Evolutionary conservation across 2,888 invertebrate species (phyloP), one percentile per base, ranked within the genome.

Genomic region (Acleris literana): DNA sequence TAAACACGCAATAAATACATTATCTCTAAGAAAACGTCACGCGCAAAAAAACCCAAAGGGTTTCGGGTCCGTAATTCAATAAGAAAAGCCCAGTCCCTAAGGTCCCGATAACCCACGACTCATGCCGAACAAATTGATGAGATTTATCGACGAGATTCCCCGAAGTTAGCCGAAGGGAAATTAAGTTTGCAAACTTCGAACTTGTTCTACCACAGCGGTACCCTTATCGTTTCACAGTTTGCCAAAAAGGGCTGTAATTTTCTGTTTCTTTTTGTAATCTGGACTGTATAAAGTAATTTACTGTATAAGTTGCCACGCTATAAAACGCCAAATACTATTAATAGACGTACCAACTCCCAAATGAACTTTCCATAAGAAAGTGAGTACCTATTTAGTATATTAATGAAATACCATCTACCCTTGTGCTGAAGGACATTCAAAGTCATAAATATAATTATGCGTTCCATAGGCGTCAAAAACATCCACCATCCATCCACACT

Each of bases 111-210:
- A 69, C 73, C 72, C 71, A 57, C 69, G 75, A 81, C 79, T 80
- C 82, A 84, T 84, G 80, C 83, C 83, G 80, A 80, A 82, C 85
- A 87, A 87, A 87, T 88, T 88, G 88, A 88, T 85, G 85, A 87
- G 88, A 90, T 90, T 89, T 85, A 82, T 86, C 83, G 79, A 73
- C 76, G 80, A 87, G 88, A 88, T 88, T 85, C 82, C 81, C 75
- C 74, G 73, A 88, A 88, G 85, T 88, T 90, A 84, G 82, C 83
- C 80, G 76, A 85, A 85, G 83, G 86, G 85, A 89, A 88, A 90
- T 90, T 87, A 87, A 84, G 84, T 89, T 89, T 79, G 73, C 66
- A 75, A 88, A 89, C 81, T 86, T 86, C 79, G 74, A 75, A 82
- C 81, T 85, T 82, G 82, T 81, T 83, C 80, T 69, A 65, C 60